Percentiles rank a stretch among this genome's conserved stretches.
phyloP scores from a whole-genome alignment of 2,888 invertebrate species.

The Diarsia dahlii region DNA sequence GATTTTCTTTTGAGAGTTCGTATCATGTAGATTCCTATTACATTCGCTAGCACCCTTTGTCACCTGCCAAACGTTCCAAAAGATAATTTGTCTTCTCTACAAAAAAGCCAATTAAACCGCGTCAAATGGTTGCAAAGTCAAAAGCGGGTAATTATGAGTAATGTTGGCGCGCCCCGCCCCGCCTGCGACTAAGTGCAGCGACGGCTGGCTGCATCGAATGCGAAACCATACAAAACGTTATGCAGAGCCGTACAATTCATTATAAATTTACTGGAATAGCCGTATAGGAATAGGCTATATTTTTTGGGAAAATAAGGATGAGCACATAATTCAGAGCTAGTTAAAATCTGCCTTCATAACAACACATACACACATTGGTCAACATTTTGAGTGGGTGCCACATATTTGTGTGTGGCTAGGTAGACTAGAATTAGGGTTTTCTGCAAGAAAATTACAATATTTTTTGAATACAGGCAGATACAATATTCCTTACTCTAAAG shows the following conservation, averaged over 20 bases:
- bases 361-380: background rate
- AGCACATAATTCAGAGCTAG: background rate
- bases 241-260: constrained; percentile 52
- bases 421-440: background rate
- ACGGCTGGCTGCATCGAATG: constrained; percentile 59
- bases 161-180: constrained; percentile 68
- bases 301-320: background rate
- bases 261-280: constrained; percentile 58
- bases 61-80: constrained; percentile 14
- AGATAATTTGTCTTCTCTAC: constrained; percentile 19
- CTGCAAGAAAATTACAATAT: background rate
- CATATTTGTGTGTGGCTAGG: background rate
- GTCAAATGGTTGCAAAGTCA: constrained; percentile 62
- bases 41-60: background rate
- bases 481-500: background rate
- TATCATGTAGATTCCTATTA: background rate
- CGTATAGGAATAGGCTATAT: constrained; percentile 28
- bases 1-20: background rate
- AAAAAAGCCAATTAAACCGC: constrained; percentile 57
- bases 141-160: constrained; percentile 68
- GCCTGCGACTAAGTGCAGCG: constrained; percentile 73
- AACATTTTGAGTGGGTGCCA: background rate
- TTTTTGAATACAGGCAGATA: background rate
- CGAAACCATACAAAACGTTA: constrained; percentile 65
- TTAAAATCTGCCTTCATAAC: background rate